Conservation (phyloP, 2,797 vertebrate genomes). For the Pipistrellus kuhlii region DNA sequence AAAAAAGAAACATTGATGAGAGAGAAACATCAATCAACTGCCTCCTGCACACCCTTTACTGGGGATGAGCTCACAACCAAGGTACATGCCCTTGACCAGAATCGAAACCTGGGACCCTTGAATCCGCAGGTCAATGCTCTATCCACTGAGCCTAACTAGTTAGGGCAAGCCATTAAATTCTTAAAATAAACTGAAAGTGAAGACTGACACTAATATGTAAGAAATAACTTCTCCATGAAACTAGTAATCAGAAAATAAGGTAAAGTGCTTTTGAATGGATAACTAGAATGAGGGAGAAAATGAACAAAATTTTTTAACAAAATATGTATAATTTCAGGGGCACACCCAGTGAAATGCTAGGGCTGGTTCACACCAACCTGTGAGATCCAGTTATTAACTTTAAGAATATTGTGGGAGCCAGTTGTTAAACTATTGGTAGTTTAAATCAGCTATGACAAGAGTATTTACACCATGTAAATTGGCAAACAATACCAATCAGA, state of each 20-base stretch:
- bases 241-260: conserved; percentile 36
- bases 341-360: background rate
- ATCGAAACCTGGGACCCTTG: too few species aligned
- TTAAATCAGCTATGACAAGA: background rate
- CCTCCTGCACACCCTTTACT: too few species aligned
- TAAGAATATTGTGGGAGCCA: background rate
- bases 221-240: background rate
- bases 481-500: background rate
- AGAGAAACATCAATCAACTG: too few species aligned
- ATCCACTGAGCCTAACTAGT: too few species aligned
- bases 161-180: background rate
- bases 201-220: background rate
- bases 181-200: conserved; percentile 15
- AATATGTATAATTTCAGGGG: conserved; percentile 22
- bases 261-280: background rate
- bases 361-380: background rate
- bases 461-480: background rate
- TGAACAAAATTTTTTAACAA: background rate
- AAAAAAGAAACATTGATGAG: too few species aligned
- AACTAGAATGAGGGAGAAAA: background rate
- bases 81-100: too few species aligned
- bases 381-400: background rate
- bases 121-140: too few species aligned
- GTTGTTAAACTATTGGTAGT: background rate
- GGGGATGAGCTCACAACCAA: too few species aligned